Evolutionary conservation across 2,797 vertebrate genomes (phyloP).

Genomic region (Cetoscarus ocellatus): DNA sequence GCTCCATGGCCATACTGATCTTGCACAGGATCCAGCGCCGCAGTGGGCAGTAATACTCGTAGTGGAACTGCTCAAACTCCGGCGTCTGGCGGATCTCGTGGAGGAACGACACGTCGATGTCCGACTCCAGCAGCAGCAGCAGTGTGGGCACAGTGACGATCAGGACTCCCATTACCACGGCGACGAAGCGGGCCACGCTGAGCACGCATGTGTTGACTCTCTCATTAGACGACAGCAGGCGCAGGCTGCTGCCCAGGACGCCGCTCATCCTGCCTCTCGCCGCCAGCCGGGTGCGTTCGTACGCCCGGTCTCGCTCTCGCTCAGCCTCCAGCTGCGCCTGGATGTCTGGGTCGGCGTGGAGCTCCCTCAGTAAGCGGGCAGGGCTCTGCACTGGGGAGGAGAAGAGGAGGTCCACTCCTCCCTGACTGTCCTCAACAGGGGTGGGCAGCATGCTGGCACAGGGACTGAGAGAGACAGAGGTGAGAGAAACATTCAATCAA

Average conservation of each 20-base stretch:
- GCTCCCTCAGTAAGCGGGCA: slow-evolving; percentile 88
- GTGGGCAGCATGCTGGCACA: slow-evolving; percentile 94
- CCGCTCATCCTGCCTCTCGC: slow-evolving; percentile 72
- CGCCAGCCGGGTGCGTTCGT: slow-evolving; percentile 87
- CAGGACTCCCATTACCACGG: slow-evolving; percentile 90
- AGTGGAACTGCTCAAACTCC: slow-evolving; percentile 97
- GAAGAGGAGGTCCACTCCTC: slow-evolving; percentile 93
- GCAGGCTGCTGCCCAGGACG: slow-evolving; percentile 86
- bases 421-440: slow-evolving; percentile 86
- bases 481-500: too few species aligned
- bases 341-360: slow-evolving; percentile 91
- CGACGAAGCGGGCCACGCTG: slow-evolving; percentile 91
- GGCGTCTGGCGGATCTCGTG: slow-evolving; percentile 97
- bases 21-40: slow-evolving; percentile 94
- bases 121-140: slow-evolving; percentile 95
- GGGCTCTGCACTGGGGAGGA: slow-evolving; percentile 89
- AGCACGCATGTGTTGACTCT: slow-evolving; percentile 90
- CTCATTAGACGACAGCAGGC: slow-evolving; percentile 89
- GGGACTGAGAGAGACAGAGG: slow-evolving; percentile 74
- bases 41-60: slow-evolving; percentile 96
- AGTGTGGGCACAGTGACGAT: slow-evolving; percentile 93
- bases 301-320: slow-evolving; percentile 88
- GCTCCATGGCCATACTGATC: slow-evolving; percentile 89
- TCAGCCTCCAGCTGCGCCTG: slow-evolving; percentile 93
- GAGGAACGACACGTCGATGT: slow-evolving; percentile 96